Base-by-base conservation (phyloP, 2,797 vertebrate species). In the Paguma larvata region DNA sequence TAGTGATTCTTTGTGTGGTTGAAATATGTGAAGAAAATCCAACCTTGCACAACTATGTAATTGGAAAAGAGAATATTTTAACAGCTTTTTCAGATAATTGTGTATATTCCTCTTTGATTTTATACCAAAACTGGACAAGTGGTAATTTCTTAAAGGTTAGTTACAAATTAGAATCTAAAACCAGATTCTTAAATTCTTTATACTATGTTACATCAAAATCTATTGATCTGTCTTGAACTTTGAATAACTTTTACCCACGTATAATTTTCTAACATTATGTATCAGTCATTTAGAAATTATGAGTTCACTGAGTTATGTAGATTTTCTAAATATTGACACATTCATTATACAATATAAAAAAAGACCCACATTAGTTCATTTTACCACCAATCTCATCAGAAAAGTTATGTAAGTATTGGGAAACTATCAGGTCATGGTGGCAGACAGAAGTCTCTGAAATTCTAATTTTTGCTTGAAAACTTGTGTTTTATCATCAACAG, bases 81-180 rank as follows among this genome's bases (percentile, higher is more conserved):
- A 41, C 67, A 68, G 25, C 68, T 25, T 83, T 75, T 25, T 32
- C 19, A 48, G 46, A 59, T 92, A 44, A 53, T 65, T 73, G 46
- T 75, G 44, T 44, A 34, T 77, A 34, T 86, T 84, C 27, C 72
- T 79, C 14, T 94, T 68, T 89, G 34, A 44, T 78, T 38, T 38
- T 70, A 38, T 3, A 90, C 15, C 72, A 77, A 41, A 59, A 68
- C 16, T 30, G 56, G 77, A 85, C 13, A 59, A 32, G 48, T 68
- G 32, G 32, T 68, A 78, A 56, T 59, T 89, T 84, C 38, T 88
- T 62, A 80, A 87, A 87, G 16, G 18, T 41, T 51, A 72, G n/a
- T 82, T 82, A 46, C 92, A 65, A 89, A 89, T n/a, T 83, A 83
- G 85, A 83, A 83, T 89, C 19, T 44, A 51, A 62, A 89, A 83